A percentile compares a stretch with the other conserved stretches of the same genome.
Conservation (phyloP, 1,140 invertebrate genomes). For the Ridgeia piscesae region DNA sequence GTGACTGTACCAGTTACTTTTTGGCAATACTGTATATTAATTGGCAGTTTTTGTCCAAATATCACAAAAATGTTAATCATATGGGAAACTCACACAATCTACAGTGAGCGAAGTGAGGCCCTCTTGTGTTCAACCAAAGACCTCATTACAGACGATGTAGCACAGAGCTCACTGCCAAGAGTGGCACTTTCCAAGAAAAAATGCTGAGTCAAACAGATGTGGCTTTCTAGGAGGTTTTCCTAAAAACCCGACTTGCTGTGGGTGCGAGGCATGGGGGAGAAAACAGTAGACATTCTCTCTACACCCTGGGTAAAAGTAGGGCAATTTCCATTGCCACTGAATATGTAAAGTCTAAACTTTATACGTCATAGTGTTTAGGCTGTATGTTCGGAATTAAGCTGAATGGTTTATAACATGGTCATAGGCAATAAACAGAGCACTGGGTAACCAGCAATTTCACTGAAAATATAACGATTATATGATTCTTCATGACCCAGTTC, state of each 20-base stretch:
- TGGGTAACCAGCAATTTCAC: too few relatives aligned
- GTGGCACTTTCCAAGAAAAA: background rate
- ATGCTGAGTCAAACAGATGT: background rate
- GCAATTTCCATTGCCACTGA: background rate
- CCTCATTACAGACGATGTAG: too few relatives aligned
- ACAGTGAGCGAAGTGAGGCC: too few relatives aligned
- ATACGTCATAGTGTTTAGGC: background rate
- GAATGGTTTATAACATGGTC: background rate
- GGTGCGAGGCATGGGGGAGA: background rate
- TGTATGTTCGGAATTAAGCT: too few relatives aligned
- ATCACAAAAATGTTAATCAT: too few relatives aligned
- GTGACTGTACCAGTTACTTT: too few relatives aligned
- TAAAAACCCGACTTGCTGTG: background rate
- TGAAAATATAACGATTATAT: too few relatives aligned
- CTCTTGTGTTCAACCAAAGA: too few relatives aligned
- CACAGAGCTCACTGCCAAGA: background rate
- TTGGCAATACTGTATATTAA: too few relatives aligned
- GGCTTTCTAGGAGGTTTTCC: background rate
- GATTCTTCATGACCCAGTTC: background rate
- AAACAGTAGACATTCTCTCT: background rate
- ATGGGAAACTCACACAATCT: too few relatives aligned
- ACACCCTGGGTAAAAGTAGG: background rate
- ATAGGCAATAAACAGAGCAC: background rate
- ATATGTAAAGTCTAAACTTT: background rate
- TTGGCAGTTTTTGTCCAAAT: too few relatives aligned